Base-by-base conservation (phyloP, 1,140 invertebrate species). In the Bombus cullumanus region DNA sequence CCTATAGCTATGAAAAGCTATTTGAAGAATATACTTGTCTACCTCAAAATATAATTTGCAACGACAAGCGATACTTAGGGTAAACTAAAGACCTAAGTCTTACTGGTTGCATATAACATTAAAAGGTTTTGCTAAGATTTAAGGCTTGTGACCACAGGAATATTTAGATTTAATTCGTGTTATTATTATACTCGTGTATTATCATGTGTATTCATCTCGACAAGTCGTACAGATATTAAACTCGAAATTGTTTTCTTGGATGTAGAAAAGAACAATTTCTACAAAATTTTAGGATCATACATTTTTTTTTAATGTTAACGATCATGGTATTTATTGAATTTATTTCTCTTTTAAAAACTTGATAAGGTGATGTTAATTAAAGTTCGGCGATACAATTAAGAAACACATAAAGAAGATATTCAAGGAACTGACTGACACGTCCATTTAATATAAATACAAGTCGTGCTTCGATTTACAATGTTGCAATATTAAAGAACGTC, bases 21-120 rank as follows among this genome's bases (percentile, higher is more conserved):
- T 94, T 92, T 93, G 92, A 94, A 95, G 93, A 94, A 95, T 95
- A 95, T 94, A 95, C 95, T 94, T 92, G 92, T 95, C 95, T 95
- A 95, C 95, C 95, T 95, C 95, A 95, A 92, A 94, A 93, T 75
- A 88, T 95, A 92, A 94, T 94, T 92, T 92, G 93, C 92, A 94
- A 94, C 92, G 88, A 89, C 83, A 86, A 91, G 88, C 86, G 90
- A 89, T 90, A 89, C 83, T 86, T 86, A 82, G 82, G 87, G 73
- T 25, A 64, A 88, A 85, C 68, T 74, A 78, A 71, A 64, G 22
- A 74, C 81, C 81, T 82, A 72, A 90, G 88, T 93, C 92, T 90
- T 88, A 66, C 88, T 88, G 89, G 88, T 94, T 93, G 92, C 91
- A 88, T 85, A 84, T 93, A 92, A 93, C 88, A 62, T 93, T 90